phyloP scores from a whole-genome alignment of 1,140 invertebrate species.

The Pygmarrhopalites habei region DNA sequence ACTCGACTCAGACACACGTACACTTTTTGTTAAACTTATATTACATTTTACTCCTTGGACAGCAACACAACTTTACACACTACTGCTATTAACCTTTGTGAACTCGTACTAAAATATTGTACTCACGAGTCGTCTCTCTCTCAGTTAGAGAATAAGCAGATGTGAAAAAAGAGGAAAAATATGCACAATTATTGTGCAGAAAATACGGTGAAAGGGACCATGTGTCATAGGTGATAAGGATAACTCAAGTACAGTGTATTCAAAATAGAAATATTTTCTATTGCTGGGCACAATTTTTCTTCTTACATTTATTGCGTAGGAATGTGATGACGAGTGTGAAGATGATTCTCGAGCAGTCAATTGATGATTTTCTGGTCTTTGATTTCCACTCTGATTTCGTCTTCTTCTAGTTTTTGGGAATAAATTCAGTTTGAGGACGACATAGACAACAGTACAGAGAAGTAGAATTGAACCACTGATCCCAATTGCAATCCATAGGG shows the following conservation, averaged over 20 bases:
- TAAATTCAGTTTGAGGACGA: constrained; percentile 52
- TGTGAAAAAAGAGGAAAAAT: no score
- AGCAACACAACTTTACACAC: no score
- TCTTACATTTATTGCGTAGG: constrained; percentile 16
- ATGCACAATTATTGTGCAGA: not conserved
- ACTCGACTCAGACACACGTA: no score
- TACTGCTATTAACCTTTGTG: no score
- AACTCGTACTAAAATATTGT: no score
- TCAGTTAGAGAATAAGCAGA: no score
- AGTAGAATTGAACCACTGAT: constrained; percentile 54
- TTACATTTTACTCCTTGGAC: no score
- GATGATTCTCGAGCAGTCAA: constrained; percentile 18
- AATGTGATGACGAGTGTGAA: not conserved
- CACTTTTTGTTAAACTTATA: no score
- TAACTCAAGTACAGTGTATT: not conserved
- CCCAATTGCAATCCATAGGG: constrained; percentile 55
- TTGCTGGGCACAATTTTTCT: not conserved
- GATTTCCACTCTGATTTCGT: not conserved
- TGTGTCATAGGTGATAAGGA: not conserved
- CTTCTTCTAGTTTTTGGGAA: constrained; percentile 47
- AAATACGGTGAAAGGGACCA: not conserved
- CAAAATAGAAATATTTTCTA: not conserved
- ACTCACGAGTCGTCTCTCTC: no score
- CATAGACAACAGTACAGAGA: constrained; percentile 53
- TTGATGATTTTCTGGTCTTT: constrained; percentile 25